Conservation (phyloP, 2,113 vertebrate genomes). For the Megaceryle torquata region DNA sequence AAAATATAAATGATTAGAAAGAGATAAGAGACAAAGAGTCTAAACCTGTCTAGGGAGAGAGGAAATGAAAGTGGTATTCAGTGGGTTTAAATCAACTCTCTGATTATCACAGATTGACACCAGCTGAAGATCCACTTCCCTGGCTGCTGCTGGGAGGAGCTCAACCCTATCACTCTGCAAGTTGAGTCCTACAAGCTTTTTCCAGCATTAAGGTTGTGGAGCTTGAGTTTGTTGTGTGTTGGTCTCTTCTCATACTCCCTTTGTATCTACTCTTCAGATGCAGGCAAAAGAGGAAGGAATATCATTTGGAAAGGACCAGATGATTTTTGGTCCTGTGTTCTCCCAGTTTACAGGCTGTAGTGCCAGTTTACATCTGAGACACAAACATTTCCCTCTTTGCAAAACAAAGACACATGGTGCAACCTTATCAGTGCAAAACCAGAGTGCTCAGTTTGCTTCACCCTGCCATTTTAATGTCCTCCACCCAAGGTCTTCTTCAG, state of each 20-base stretch:
- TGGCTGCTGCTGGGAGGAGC: neutral
- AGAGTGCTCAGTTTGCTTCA: neutral
- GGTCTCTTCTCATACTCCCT: neutral
- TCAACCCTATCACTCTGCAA: neutral
- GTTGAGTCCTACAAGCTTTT: neutral
- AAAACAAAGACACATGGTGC: rapidly evolving
- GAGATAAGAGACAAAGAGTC: neutral
- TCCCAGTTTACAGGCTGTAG: neutral
- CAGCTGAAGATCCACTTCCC: neutral
- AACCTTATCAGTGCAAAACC: neutral
- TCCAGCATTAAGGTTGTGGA: neutral
- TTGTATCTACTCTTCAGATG: too few relatives aligned
- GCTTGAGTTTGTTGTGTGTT: neutral
- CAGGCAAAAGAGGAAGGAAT: neutral
- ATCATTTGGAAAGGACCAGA: neutral
- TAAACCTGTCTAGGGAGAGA: neutral
- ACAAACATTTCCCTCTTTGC: neutral
- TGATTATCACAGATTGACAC: neutral
- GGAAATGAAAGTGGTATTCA: conserved; percentile 27
- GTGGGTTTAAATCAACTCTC: neutral
- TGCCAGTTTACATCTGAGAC: neutral
- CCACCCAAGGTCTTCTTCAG: neutral
- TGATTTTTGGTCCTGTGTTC: neutral
- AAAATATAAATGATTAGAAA: neutral
- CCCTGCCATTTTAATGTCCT: neutral